A percentile compares a stretch with the other conserved stretches of the same genome.
These are phyloP conservation scores for Reticulitermes speratus DNA, from an alignment of 1,140 invertebrate species.

Conservation along the genomic window DNA sequence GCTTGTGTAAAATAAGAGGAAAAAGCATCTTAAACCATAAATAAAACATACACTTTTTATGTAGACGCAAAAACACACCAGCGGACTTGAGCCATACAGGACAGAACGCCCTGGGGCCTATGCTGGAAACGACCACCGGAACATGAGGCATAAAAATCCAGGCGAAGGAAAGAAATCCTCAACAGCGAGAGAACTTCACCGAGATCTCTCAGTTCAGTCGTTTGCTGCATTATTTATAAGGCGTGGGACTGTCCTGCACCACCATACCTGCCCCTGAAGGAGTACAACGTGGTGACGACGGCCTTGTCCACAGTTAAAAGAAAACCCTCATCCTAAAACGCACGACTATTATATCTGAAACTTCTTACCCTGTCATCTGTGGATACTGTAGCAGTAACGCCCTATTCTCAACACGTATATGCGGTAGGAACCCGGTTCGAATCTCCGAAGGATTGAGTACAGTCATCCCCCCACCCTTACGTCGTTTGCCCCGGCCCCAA, in stretches of 20 bases:
- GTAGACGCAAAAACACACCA: not conserved
- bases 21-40: not conserved
- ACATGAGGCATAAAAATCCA: slow-evolving; percentile 3
- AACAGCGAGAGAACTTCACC: not conserved
- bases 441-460: too few relatives aligned
- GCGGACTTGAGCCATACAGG: not conserved
- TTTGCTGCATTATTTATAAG: slow-evolving; percentile 17
- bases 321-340: not conserved
- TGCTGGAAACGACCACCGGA: not conserved
- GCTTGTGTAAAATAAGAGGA: not conserved
- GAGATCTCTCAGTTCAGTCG: not conserved
- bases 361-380: too few relatives aligned
- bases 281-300: not conserved
- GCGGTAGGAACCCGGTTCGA: too few relatives aligned
- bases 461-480: too few relatives aligned
- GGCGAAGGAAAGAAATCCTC: slow-evolving; percentile 5
- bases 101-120: not conserved
- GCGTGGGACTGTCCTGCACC: not conserved
- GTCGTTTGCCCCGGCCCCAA: too few relatives aligned
- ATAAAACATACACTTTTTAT: slow-evolving; percentile 1
- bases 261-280: not conserved
- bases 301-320: not conserved
- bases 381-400: too few relatives aligned
- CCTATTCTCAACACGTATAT: too few relatives aligned
- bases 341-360: not conserved